Evolutionary conservation across 2,888 invertebrate genomes (phyloP), one percentile per base, ranked within the genome.

Genomic region (Hirtodrosophila alboralis): DNA sequence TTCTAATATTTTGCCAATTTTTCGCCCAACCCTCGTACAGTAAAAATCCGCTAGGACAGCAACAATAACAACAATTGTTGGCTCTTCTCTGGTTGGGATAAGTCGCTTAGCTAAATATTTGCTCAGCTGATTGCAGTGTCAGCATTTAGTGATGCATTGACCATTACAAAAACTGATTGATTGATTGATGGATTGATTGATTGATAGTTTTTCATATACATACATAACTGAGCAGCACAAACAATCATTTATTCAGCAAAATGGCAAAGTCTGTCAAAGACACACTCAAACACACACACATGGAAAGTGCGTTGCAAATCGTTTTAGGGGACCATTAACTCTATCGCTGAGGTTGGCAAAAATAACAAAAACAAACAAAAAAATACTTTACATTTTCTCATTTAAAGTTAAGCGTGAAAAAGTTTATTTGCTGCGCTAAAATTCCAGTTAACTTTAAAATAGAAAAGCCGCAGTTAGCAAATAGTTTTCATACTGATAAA

Each of bases 121-220:
- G 69, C 61, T 44, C 36, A 63, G 44, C 52, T 81, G 75, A 78
- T 81, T 75, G 75, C 66, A 37, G 62, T 53, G 70, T 59, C 66
- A 70, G 69, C 63, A 49, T 37, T 66, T 43, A 47, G 10, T 43
- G 10, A 8, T 38, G 10, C 18, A 34, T 28, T 62, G 53, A 47
- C 44, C 52, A 45, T 52, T n/a, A 13, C 28, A 28, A 34, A 21
- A 13, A 38, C 13, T 62, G 53, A 60, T 36, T 52, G 67, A 62
- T 67, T 70, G 79, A 68, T 43, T 59, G 64, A 75, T 63, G 53
- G 58, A 72, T 58, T 61, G 69, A 51, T 63, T 54, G 64, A 65
- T 57, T 36, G 67, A 60, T 23, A 23, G 23, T 23, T 23, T 23
- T 6, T 23, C 23, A 23, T 23, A 23, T 23, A 8, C 23, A 23